phyloP scores from a whole-genome alignment of 2,797 vertebrate genomes.

The Bovichtus diacanthus region DNA sequence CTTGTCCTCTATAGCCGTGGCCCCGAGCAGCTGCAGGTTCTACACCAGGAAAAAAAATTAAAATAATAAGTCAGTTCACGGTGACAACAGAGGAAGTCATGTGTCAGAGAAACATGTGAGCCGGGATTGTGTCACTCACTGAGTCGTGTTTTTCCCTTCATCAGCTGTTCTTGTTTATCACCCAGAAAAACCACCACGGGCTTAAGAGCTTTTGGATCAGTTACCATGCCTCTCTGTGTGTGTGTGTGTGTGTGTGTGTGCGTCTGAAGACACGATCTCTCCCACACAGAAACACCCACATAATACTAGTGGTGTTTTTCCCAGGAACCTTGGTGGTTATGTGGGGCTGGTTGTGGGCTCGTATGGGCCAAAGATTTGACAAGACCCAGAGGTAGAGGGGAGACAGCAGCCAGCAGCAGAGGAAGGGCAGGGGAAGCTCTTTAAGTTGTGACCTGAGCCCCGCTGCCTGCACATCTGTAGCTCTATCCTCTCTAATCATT shows the following conservation, averaged over 20 bases:
- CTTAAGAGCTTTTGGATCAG: conserved; percentile 50
- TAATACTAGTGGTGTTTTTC: conserved; percentile 57
- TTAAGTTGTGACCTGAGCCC: conserved; percentile 56
- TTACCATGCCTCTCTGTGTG: conserved; percentile 34
- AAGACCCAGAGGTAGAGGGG: conserved; percentile 60
- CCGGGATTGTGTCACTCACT: conserved; percentile 61
- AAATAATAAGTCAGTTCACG: conserved; percentile 34
- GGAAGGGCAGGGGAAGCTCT: conserved; percentile 60
- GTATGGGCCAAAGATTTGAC: conserved; percentile 62
- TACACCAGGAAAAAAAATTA: conserved; percentile 63
- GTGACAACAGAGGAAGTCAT: conserved; percentile 43
- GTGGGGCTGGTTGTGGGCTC: conserved; percentile 48
- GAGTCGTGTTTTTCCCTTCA: conserved; percentile 44
- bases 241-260: conserved; percentile 23
- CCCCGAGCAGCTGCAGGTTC: conserved; percentile 97
- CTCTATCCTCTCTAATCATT: conserved; percentile 44
- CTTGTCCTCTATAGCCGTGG: conserved; percentile 98
- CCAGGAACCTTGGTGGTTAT: conserved; percentile 63
- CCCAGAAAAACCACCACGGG: conserved; percentile 43
- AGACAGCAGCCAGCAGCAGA: conserved; percentile 64
- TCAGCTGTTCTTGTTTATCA: conserved; percentile 74
- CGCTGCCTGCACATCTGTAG: conserved; percentile 49
- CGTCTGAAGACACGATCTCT: conserved; percentile 37
- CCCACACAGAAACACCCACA: conserved; percentile 56
- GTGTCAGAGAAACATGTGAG: conserved; percentile 66